These are phyloP conservation scores for Pterois miles DNA, from an alignment of 2,797 vertebrate species.

Conservation along the genomic window DNA sequence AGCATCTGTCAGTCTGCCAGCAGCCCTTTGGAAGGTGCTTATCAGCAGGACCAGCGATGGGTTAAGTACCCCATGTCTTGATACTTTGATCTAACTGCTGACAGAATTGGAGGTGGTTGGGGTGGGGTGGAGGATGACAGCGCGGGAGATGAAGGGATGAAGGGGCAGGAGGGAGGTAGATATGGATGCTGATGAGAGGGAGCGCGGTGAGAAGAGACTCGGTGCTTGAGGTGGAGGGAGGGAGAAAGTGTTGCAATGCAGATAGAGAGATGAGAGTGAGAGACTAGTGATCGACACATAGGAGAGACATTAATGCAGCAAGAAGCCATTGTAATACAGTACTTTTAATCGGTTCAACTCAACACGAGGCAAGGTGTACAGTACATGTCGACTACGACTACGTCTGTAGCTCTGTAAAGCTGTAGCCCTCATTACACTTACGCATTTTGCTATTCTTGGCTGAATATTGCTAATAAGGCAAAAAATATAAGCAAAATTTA, in stretches of 20 bases:
- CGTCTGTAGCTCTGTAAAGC: neutral
- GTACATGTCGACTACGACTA: neutral
- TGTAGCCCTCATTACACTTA: neutral
- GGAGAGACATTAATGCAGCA: constrained; percentile 3
- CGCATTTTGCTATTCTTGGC: neutral
- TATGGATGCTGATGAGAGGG: constrained; percentile 41
- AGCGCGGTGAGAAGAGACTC: constrained; percentile 33
- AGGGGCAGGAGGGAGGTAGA: constrained; percentile 22
- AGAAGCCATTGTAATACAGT: neutral
- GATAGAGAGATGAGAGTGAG: constrained; percentile 45
- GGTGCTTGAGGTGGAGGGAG: constrained; percentile 19
- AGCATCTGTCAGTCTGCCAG: constrained; percentile 36
- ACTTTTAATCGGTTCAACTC: neutral
- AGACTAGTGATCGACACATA: constrained; percentile 33
- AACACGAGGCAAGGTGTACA: neutral
- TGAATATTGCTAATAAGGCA: neutral
- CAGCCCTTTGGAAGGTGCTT: constrained; percentile 59
- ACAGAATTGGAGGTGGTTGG: constrained; percentile 46
- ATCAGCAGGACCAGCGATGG: constrained; percentile 62
- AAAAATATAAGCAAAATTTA: neutral
- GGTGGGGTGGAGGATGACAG: constrained; percentile 49
- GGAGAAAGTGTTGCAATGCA: constrained; percentile 57
- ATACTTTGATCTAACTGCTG: constrained; percentile 74
- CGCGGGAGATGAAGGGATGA: constrained; percentile 48
- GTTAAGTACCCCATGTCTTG: constrained; percentile 66